Percentiles rank a stretch among this genome's conserved stretches.
These are phyloP conservation scores for Scolopax mira DNA, from an alignment of 2,113 vertebrate genomes.

Conservation along the genomic window DNA sequence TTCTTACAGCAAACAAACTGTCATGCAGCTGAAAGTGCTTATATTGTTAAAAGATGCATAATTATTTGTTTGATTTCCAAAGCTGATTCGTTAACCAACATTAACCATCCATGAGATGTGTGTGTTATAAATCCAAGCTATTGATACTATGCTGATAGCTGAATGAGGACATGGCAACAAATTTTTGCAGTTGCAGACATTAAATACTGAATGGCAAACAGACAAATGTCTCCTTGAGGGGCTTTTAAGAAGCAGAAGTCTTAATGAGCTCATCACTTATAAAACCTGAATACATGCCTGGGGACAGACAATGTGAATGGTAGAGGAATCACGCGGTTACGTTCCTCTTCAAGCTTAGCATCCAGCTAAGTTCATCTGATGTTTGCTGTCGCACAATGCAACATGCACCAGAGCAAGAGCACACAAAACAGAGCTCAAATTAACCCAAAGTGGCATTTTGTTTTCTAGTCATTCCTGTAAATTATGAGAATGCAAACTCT, in stretches of 20 bases:
- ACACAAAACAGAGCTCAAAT: background rate
- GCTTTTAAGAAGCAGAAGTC: slow-evolving; percentile 60
- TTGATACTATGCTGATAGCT: background rate
- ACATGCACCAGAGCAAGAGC: background rate
- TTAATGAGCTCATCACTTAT: slow-evolving; percentile 66
- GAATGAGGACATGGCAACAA: background rate
- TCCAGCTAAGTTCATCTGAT: background rate
- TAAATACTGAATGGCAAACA: slow-evolving; percentile 52
- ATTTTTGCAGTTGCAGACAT: slow-evolving; percentile 7
- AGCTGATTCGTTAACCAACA: background rate
- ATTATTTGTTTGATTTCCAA: background rate
- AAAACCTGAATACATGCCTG: slow-evolving; percentile 59
- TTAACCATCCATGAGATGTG: background rate
- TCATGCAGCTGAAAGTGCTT: background rate
- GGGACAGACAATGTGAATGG: slow-evolving; percentile 33
- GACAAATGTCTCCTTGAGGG: slow-evolving; percentile 8
- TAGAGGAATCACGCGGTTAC: background rate
- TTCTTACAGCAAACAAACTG: background rate
- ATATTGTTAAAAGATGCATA: background rate
- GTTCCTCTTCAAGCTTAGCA: background rate
- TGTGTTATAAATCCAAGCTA: background rate
- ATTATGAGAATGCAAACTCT: background rate
- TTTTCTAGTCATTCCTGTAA: background rate
- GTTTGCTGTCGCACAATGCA: background rate
- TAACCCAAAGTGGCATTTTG: background rate